Evolutionary conservation across 1,140 invertebrate genomes (phyloP).

Genomic region (Heliconius congener): DNA sequence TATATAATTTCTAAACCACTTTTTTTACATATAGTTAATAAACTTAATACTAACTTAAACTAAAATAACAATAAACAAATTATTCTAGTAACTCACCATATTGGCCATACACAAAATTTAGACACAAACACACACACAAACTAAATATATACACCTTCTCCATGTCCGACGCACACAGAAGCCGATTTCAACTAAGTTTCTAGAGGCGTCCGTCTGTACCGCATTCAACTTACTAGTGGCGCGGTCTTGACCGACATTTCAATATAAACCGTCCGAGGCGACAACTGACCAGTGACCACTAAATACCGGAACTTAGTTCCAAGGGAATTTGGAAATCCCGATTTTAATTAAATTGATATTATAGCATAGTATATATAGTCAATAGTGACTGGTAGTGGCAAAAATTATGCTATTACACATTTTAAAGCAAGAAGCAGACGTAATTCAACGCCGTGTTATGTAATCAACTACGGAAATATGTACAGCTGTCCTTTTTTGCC

Average conservation of each 20-base stretch:
- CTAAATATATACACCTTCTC: constrained; percentile 35
- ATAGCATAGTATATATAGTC: not conserved
- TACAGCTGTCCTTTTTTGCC: no score
- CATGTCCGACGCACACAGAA: constrained; percentile 37
- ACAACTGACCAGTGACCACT: constrained; percentile 30
- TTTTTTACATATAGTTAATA: not conserved
- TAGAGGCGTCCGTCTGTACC: constrained; percentile 28
- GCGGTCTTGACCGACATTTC: constrained; percentile 46
- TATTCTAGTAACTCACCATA: constrained; percentile 53
- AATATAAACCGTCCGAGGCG: constrained; percentile 37
- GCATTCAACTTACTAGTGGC: constrained; percentile 26
- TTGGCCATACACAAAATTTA: constrained; percentile 52
- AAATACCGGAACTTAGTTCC: constrained; percentile 34
- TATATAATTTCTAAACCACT: not conserved
- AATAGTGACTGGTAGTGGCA: no score
- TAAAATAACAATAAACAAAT: constrained; percentile 6
- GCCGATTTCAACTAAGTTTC: not conserved
- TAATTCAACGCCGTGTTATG: no score
- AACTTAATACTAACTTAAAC: not conserved
- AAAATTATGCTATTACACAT: no score
- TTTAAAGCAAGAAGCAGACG: no score
- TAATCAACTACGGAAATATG: no score
- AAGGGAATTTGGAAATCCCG: constrained; percentile 23
- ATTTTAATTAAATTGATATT: not conserved
- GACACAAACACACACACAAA: constrained; percentile 51